phyloP scores from a whole-genome alignment of 2,797 vertebrate genomes.

The Amblyraja radiata region DNA sequence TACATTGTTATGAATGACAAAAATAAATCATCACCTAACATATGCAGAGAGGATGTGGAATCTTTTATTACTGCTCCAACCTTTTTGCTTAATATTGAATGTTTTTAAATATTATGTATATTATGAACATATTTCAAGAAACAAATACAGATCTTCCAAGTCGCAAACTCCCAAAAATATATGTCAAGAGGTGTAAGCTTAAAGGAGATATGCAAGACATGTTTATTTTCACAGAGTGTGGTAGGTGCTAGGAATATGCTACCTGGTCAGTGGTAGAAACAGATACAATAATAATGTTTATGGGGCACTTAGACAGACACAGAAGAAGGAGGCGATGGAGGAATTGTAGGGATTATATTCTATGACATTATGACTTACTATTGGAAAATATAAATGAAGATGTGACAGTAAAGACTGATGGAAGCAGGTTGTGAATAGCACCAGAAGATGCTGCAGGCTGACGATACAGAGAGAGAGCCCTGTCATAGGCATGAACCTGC shows the following conservation, averaged over 20 bases:
- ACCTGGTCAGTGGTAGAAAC: no score
- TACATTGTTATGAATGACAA: neutral
- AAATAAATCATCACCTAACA: neutral
- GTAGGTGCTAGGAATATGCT: no score
- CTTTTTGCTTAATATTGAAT: neutral
- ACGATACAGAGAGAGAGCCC: neutral
- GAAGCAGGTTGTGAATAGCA: neutral
- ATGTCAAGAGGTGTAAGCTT: no score
- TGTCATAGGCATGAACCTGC: neutral
- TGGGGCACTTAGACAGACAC: no score
- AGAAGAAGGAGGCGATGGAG: no score
- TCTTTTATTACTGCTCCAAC: neutral
- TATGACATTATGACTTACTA: neutral
- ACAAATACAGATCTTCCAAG: neutral
- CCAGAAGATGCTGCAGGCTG: no score
- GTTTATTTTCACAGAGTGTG: no score
- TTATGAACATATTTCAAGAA: neutral
- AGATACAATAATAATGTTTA: no score
- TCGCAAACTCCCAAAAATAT: neutral
- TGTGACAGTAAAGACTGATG: neutral
- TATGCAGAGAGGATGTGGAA: neutral
- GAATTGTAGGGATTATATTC: no score
- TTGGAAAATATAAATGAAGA: neutral
- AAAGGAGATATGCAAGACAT: no score
- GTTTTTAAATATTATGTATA: neutral